Evolutionary conservation across 2,888 invertebrate genomes (phyloP).

Genomic region (Ichneumoninae sp.): DNA sequence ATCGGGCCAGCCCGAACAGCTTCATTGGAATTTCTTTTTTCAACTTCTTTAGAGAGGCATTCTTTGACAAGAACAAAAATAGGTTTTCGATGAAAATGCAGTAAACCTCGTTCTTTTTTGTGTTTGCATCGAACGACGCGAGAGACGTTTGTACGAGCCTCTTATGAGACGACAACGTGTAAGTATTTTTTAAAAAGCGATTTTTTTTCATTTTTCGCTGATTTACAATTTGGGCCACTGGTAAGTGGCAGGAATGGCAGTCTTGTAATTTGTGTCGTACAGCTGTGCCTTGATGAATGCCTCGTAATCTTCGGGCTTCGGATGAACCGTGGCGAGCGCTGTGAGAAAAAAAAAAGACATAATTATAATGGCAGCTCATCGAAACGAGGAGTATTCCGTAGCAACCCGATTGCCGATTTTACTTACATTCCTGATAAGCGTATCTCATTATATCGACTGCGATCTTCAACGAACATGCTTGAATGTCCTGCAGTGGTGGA

Average conservation of each 20-base stretch:
- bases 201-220: not conserved
- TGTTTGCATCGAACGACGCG: constrained; percentile 40
- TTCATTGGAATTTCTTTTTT: constrained; percentile 30
- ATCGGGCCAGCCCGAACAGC: constrained; percentile 57
- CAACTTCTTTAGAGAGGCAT: constrained; percentile 1
- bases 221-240: constrained; percentile 85
- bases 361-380: constrained; percentile 4
- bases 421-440: constrained; percentile 91
- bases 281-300: constrained; percentile 92
- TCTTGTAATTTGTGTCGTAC: constrained; percentile 90
- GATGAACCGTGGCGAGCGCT: constrained; percentile 92
- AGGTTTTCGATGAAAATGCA: constrained; percentile 26
- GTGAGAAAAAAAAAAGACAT: constrained; percentile 72
- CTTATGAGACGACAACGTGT: constrained; percentile 6
- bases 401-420: not conserved
- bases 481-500: constrained; percentile 94
- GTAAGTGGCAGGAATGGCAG: constrained; percentile 89
- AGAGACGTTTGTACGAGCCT: constrained; percentile 9
- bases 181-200: constrained; percentile 39
- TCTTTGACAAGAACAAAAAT: constrained; percentile 24
- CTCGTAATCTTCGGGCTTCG: constrained; percentile 90
- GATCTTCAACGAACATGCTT: constrained; percentile 94
- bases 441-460: constrained; percentile 92
- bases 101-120: constrained; percentile 11
- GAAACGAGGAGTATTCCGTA: not conserved